A percentile compares a stretch with the other conserved stretches of the same genome.
Conservation (phyloP, 2,113 vertebrate genomes). For the Hassar affinis region DNA sequence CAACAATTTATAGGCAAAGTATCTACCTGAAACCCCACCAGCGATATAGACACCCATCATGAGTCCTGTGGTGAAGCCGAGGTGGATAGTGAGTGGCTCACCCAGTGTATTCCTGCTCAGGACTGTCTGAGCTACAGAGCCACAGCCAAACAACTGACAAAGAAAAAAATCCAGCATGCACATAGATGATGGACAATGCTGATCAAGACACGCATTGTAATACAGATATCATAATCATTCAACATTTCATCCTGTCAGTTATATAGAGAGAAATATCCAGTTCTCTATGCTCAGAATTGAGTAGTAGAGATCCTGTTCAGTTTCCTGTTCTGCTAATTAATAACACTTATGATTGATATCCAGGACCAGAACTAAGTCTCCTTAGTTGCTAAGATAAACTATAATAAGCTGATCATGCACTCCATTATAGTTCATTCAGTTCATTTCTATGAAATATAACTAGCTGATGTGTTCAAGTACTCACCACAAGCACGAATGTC, state of each 20-base stretch:
- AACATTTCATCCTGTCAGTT: background rate
- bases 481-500: constrained; percentile 90
- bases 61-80: constrained; percentile 86
- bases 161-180: background rate
- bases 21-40: constrained; percentile 88
- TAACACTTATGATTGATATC: no score
- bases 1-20: background rate
- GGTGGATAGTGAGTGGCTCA: constrained; percentile 74
- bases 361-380: background rate
- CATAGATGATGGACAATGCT: background rate
- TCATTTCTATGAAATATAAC: background rate
- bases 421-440: background rate
- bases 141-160: constrained; percentile 78
- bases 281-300: background rate
- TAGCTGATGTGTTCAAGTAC: constrained; percentile 62
- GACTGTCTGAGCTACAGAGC: constrained; percentile 83
- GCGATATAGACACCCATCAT: constrained; percentile 82
- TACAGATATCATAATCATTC: background rate
- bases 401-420: background rate
- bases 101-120: constrained; percentile 83
- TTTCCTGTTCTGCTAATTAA: background rate
- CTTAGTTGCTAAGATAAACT: background rate
- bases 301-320: background rate
- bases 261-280: background rate
- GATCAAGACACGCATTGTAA: background rate